Evolutionary conservation across 2,888 invertebrate species (phyloP).

Genomic region (Eulithis testata): DNA sequence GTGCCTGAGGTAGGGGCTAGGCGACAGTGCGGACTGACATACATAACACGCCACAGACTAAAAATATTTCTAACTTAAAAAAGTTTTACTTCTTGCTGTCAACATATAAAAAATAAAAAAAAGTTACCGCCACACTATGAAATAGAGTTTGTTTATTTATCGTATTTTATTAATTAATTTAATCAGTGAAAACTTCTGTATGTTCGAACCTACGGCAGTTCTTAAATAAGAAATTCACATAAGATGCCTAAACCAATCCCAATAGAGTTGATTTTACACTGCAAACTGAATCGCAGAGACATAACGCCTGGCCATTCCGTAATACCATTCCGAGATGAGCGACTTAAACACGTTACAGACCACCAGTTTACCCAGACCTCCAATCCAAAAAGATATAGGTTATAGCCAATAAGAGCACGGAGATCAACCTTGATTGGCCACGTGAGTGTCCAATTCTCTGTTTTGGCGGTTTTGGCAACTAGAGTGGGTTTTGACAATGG

Average conservation of each 20-base stretch:
- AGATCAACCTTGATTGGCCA: conserved; percentile 59
- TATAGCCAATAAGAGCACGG: conserved; percentile 49
- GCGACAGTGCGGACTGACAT: conserved; percentile 44
- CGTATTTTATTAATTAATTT: too few relatives aligned
- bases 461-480: conserved; percentile 74
- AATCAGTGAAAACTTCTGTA: too few relatives aligned
- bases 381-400: conserved; percentile 42
- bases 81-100: not conserved
- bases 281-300: conserved; percentile 14
- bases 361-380: conserved; percentile 60
- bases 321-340: conserved; percentile 83
- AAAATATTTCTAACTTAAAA: not conserved
- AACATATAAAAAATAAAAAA: too few relatives aligned
- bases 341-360: conserved; percentile 79
- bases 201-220: too few relatives aligned
- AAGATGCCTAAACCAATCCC: not conserved
- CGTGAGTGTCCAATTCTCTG: conserved; percentile 67
- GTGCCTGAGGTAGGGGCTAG: conserved; percentile 60
- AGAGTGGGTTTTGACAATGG: conserved; percentile 80
- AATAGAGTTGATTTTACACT: conserved; percentile 51
- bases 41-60: conserved; percentile 2
- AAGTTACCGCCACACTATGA: too few relatives aligned
- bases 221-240: not conserved
- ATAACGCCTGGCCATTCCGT: conserved; percentile 51
- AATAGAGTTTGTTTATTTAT: too few relatives aligned